These are phyloP conservation scores for Carlito syrichta DNA, from an alignment of 2,113 vertebrate species.

Conservation along the genomic window DNA sequence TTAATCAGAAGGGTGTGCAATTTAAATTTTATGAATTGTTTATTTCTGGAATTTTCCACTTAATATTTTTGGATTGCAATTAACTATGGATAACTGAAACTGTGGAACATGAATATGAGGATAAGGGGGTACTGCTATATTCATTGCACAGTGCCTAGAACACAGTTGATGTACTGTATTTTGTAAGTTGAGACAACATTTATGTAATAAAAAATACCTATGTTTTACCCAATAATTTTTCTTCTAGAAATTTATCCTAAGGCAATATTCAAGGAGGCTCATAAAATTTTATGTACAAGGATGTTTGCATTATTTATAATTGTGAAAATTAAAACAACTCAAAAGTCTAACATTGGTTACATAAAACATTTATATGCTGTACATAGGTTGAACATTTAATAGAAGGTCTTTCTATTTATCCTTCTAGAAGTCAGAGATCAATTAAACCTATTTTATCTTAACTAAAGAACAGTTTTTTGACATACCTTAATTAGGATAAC, in stretches of 20 bases:
- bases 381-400: not conserved
- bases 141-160: not conserved
- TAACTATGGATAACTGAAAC: not conserved
- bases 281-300: not conserved
- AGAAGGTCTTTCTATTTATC: not conserved
- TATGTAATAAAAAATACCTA: slow-evolving; percentile 30
- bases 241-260: not conserved
- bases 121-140: not conserved
- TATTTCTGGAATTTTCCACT: not conserved
- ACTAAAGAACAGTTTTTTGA: not conserved
- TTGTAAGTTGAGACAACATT: not conserved
- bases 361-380: not conserved
- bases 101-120: not conserved
- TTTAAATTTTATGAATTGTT: not conserved
- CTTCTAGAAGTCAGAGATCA: not conserved
- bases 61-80: not conserved
- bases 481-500: not conserved
- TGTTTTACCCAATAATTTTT: not conserved
- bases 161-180: not conserved
- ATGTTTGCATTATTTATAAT: not conserved
- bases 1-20: not conserved
- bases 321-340: not conserved
- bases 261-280: not conserved
- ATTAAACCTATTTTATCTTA: not conserved
- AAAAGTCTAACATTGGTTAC: not conserved